Conservation (phyloP, 2,888 invertebrate species). For the Sepioteuthis lessoniana region DNA sequence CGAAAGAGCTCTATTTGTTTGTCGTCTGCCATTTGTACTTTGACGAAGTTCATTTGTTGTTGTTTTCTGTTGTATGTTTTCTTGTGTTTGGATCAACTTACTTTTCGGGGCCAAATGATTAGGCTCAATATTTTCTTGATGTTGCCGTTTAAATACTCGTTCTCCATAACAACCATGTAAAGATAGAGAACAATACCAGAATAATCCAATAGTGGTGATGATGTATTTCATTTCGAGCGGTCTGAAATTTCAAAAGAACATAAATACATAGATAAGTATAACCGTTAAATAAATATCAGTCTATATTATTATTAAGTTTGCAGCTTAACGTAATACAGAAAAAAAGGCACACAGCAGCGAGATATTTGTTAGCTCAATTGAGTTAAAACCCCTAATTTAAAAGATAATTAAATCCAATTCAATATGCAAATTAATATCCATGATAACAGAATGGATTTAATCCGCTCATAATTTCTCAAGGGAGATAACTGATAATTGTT, state of each 20-base stretch:
- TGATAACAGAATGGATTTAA: no score
- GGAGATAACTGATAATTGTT: no score
- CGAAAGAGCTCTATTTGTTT: not conserved
- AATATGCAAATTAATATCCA: no score
- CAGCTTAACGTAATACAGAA: no score
- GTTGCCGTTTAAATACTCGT: not conserved
- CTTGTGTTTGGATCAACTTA: not conserved
- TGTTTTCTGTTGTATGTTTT: not conserved
- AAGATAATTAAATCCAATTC: no score
- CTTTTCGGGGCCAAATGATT: not conserved
- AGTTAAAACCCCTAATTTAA: no score
- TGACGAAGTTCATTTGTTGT: not conserved
- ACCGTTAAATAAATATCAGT: no score
- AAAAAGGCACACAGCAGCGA: no score
- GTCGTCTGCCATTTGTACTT: not conserved
- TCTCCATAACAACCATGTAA: not conserved
- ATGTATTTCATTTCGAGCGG: not conserved
- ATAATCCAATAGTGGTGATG: not conserved
- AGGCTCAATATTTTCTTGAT: not conserved
- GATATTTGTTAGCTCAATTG: no score
- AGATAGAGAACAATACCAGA: not conserved
- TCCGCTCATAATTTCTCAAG: no score
- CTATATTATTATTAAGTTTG: no score
- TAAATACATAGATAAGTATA: no score
- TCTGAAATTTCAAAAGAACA: not conserved